Conservation (phyloP, 2,113 vertebrate species). For the Anarhynchus alexandrinus region DNA sequence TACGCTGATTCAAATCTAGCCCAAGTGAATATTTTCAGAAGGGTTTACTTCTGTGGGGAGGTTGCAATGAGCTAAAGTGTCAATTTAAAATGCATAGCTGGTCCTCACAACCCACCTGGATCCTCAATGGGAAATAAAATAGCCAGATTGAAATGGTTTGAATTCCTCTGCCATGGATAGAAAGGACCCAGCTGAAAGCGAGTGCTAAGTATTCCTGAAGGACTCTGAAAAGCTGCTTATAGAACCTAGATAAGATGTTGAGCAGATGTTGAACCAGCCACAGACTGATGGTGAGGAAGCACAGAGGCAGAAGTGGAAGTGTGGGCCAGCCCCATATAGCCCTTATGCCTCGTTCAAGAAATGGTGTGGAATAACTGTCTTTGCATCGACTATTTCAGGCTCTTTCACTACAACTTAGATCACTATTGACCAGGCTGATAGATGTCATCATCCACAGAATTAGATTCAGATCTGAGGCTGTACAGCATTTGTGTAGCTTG, state of each 20-base stretch:
- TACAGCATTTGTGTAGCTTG: not conserved
- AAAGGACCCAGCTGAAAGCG: not conserved
- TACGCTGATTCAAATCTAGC: not conserved
- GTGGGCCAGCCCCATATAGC: not conserved
- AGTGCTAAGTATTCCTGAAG: not conserved
- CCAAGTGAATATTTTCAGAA: not conserved
- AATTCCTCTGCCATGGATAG: not conserved
- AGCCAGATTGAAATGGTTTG: not conserved
- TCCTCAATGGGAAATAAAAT: not conserved
- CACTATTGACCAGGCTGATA: not conserved
- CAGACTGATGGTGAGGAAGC: not conserved
- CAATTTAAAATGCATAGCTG: not conserved
- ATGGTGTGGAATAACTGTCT: not conserved
- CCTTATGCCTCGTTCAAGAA: not conserved
- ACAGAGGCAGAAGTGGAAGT: not conserved
- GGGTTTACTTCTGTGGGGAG: not conserved
- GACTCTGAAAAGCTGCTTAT: not conserved
- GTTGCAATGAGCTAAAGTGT: not conserved
- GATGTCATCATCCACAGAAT: not conserved
- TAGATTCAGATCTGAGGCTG: not conserved
- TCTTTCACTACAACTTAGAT: not conserved
- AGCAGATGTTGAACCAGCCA: not conserved
- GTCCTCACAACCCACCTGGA: not conserved
- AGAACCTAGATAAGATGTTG: not conserved
- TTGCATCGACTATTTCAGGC: not conserved